These are phyloP conservation scores for Odontophorus gujanensis DNA, from an alignment of 2,113 vertebrate genomes.

Conservation along the genomic window DNA sequence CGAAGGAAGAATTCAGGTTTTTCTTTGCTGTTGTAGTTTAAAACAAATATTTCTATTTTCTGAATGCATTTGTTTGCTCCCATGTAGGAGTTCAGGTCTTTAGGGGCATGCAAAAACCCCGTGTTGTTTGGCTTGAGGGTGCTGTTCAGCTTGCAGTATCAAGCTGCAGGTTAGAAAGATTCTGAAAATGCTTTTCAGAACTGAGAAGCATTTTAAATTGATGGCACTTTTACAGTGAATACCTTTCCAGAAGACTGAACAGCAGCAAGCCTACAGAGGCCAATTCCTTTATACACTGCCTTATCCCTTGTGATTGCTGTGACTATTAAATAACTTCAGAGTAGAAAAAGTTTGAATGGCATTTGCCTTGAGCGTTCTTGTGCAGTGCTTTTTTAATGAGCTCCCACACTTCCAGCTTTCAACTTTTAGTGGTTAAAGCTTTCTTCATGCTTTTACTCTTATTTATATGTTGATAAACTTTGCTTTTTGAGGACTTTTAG, in stretches of 20 bases:
- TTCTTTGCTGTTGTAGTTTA: background rate
- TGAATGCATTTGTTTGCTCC: background rate
- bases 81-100: background rate
- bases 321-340: conserved; percentile 59
- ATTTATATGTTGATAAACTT: background rate
- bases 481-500: background rate
- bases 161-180: conserved; percentile 16
- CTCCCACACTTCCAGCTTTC: conserved; percentile 5
- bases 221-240: conserved; percentile 36
- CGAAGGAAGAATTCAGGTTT: background rate
- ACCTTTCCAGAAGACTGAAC: conserved; percentile 59
- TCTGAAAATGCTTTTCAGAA: conserved; percentile 18
- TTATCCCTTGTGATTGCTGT: conserved; percentile 61
- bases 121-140: background rate
- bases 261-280: conserved; percentile 50
- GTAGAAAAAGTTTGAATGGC: conserved; percentile 49
- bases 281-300: conserved; percentile 42
- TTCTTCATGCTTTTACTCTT: background rate
- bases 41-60: background rate
- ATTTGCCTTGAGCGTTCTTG: conserved; percentile 64
- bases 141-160: background rate
- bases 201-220: conserved; percentile 47
- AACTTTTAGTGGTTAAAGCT: conserved; percentile 7
- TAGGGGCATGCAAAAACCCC: background rate
- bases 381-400: conserved; percentile 56